Evolutionary conservation across 2,888 invertebrate species (phyloP).

Genomic region (Morinoia aosen): DNA sequence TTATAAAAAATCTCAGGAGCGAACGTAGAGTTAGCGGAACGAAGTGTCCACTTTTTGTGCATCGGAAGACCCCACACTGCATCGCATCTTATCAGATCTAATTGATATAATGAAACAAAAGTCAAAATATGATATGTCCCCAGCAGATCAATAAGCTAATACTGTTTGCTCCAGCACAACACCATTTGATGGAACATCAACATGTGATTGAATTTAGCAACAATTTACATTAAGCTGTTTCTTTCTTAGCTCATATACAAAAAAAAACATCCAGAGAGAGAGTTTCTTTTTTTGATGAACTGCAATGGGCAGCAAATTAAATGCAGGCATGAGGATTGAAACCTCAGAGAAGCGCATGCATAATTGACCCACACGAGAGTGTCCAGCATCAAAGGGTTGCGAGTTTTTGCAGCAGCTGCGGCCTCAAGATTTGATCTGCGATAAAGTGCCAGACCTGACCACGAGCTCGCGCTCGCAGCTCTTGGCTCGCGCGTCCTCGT

Average conservation of each 20-base stretch:
- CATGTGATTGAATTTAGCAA: background rate
- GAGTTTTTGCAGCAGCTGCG: constrained; percentile 36
- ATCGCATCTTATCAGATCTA: background rate
- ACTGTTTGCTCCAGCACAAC: background rate
- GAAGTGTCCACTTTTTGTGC: background rate
- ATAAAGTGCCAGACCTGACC: constrained; percentile 12
- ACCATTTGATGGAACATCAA: background rate
- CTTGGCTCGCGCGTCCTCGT: background rate
- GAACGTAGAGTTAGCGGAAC: constrained; percentile 12
- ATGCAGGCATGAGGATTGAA: constrained; percentile 13
- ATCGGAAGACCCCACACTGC: background rate
- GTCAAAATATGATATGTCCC: background rate
- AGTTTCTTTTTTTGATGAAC: background rate
- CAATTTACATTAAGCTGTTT: background rate
- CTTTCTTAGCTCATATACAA: background rate
- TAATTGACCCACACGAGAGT: constrained; percentile 24
- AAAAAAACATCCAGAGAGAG: background rate
- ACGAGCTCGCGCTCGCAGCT: background rate
- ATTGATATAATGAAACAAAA: background rate
- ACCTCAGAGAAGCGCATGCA: background rate
- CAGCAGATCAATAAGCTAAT: background rate
- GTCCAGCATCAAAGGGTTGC: constrained; percentile 44
- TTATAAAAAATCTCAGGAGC: constrained; percentile 19
- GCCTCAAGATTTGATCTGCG: constrained; percentile 26
- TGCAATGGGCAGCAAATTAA: background rate